Evolutionary conservation across 2,113 vertebrate genomes (phyloP).

Genomic region (Arothron firmamentum): DNA sequence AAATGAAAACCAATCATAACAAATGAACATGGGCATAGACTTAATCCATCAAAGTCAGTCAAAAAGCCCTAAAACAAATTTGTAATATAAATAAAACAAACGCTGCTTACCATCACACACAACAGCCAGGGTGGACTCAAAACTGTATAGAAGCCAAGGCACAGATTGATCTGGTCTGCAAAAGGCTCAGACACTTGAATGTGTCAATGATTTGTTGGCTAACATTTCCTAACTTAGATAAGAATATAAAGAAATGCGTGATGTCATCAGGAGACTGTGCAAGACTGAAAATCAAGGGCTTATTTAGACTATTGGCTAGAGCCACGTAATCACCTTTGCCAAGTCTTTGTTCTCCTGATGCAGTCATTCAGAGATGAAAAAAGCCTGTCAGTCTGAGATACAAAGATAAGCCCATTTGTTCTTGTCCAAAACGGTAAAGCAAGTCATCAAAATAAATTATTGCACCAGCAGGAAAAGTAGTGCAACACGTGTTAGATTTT

Average conservation of each 20-base stretch:
- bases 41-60: constrained; percentile 1
- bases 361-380: constrained; percentile 10
- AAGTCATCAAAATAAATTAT: constrained; percentile 33
- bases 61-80: neutral
- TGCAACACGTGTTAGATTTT: constrained; percentile 80
- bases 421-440: constrained; percentile 16
- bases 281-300: constrained; percentile 29
- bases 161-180: constrained; percentile 57
- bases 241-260: constrained; percentile 15
- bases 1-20: constrained; percentile 7
- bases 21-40: constrained; percentile 2
- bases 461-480: neutral
- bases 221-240: constrained; percentile 7
- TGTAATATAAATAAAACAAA: constrained; percentile 10
- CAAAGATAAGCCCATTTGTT: constrained; percentile 9
- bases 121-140: constrained; percentile 20
- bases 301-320: constrained; percentile 25
- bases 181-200: constrained; percentile 24
- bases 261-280: neutral
- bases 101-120: constrained; percentile 15
- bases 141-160: constrained; percentile 69
- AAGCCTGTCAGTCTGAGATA: constrained; percentile 3
- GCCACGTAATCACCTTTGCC: neutral
- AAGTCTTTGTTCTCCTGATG: neutral
- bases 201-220: constrained; percentile 1